Percentiles rank a stretch among this genome's conserved stretches.
Conservation (phyloP, 1,140 invertebrate species). For the Zaprionus ornatus region DNA sequence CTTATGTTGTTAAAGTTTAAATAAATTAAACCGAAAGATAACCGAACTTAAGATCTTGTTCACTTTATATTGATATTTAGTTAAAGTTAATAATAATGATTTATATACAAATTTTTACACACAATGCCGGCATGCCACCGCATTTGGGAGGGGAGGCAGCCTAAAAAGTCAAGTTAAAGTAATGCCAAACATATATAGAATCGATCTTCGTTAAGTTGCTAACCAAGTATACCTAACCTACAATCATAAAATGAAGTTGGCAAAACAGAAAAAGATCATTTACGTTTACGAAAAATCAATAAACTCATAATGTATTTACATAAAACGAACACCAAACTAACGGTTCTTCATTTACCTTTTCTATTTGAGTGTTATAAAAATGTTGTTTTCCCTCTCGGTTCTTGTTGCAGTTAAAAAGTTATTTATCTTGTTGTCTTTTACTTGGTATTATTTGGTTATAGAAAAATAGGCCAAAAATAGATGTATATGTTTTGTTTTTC, state of each 20-base stretch:
- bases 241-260: not conserved
- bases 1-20: slow-evolving; percentile 26
- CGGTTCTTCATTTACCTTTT: slow-evolving; percentile 21
- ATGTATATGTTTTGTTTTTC: slow-evolving; percentile 67
- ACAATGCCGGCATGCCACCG: slow-evolving; percentile 23
- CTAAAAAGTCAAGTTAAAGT: slow-evolving; percentile 22
- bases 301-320: slow-evolving; percentile 45
- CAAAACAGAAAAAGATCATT: not conserved
- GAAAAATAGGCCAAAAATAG: slow-evolving; percentile 83
- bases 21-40: slow-evolving; percentile 33
- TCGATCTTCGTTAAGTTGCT: slow-evolving; percentile 63
- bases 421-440: slow-evolving; percentile 28
- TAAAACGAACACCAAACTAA: slow-evolving; percentile 40
- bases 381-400: slow-evolving; percentile 15
- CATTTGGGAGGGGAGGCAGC: not conserved
- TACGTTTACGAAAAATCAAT: slow-evolving; percentile 10
- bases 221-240: not conserved
- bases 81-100: slow-evolving; percentile 37
- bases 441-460: slow-evolving; percentile 55
- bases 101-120: slow-evolving; percentile 53
- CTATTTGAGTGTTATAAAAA: slow-evolving; percentile 58
- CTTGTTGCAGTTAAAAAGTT: slow-evolving; percentile 66
- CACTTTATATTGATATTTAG: slow-evolving; percentile 25
- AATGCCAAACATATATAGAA: slow-evolving; percentile 34
- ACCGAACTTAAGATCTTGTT: slow-evolving; percentile 18